Conservation (phyloP, 2,113 vertebrate species). For the Mesoclemmys tuberculata region DNA sequence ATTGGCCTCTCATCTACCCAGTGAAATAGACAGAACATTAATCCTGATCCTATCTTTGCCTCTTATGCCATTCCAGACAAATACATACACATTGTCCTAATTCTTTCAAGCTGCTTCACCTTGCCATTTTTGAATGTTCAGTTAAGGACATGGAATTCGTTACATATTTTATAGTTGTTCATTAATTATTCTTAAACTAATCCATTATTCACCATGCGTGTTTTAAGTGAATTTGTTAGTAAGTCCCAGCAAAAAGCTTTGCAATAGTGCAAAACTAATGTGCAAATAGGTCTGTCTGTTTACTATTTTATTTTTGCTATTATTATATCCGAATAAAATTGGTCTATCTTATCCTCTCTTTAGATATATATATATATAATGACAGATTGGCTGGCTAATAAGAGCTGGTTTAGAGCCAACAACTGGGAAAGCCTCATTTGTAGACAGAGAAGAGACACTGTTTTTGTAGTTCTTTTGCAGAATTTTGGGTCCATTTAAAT, state of each 20-base stretch:
- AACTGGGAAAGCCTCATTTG: conserved; percentile 35
- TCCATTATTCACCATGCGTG: neutral
- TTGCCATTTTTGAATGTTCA: neutral
- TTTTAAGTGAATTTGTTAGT: conserved; percentile 52
- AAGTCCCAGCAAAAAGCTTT: neutral
- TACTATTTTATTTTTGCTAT: conserved; percentile 46
- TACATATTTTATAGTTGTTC: neutral
- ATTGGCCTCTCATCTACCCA: neutral
- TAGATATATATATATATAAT: conserved; percentile 52
- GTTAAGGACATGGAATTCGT: neutral
- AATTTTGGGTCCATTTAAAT: conserved; percentile 43
- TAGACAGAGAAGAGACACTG: conserved; percentile 7
- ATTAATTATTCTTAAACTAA: neutral
- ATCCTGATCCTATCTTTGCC: neutral
- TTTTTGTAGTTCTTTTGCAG: conserved; percentile 38
- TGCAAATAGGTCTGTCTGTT: conserved; percentile 25
- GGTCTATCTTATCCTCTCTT: conserved; percentile 21
- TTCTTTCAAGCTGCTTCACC: conserved; percentile 11
- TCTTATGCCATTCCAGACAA: neutral
- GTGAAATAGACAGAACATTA: neutral
- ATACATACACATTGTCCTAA: neutral
- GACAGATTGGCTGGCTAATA: conserved; percentile 40
- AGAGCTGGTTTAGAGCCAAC: conserved; percentile 27
- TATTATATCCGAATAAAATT: conserved; percentile 62
- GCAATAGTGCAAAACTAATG: conserved; percentile 35